Evolutionary conservation across 2,113 vertebrate species (phyloP).

Genomic region (Salvator merianae): DNA sequence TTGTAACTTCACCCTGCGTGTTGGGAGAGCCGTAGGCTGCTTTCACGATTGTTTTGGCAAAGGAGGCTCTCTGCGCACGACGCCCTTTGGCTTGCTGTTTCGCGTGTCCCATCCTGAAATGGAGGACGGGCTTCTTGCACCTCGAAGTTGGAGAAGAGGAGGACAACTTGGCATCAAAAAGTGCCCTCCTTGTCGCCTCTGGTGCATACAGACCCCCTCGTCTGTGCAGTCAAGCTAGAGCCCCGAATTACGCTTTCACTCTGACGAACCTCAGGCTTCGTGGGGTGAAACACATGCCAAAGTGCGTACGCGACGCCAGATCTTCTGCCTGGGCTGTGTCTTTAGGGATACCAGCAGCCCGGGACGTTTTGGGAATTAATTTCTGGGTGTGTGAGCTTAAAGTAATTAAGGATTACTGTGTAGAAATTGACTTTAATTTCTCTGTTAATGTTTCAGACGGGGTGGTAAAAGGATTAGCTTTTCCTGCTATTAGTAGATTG

Average conservation of each 20-base stretch:
- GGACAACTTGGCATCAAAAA: no score
- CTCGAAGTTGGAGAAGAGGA: background rate
- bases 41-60: background rate
- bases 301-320: background rate
- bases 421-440: background rate
- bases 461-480: background rate
- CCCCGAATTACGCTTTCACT: no score
- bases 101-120: background rate
- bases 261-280: no score
- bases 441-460: background rate
- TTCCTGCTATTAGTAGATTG: background rate
- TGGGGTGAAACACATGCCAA: background rate
- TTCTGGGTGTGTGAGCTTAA: background rate
- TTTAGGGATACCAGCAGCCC: background rate
- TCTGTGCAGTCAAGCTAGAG: background rate
- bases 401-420: no score
- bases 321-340: background rate
- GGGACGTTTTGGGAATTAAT: background rate
- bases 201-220: no score
- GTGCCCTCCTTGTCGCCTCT: background rate
- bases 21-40: background rate
- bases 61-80: background rate
- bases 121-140: background rate
- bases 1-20: background rate
- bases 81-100: background rate